Conservation (phyloP, 1,140 invertebrate genomes). For the Spodoptera frugiperda region DNA sequence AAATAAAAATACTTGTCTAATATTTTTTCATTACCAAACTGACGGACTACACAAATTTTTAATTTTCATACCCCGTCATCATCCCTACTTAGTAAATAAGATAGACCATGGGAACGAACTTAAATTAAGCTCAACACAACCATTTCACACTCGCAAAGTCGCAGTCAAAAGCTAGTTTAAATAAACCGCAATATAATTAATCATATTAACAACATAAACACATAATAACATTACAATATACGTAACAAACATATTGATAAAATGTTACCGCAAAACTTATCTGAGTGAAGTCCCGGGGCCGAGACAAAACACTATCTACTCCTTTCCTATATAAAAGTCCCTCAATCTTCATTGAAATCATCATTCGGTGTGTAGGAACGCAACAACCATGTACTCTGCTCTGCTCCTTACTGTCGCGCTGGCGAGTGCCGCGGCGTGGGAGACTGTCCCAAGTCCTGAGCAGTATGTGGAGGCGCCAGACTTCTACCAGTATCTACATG, state of each 20-base stretch:
- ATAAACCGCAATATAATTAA: too few species aligned
- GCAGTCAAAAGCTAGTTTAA: too few species aligned
- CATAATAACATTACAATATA: background rate
- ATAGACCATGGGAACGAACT: too few species aligned
- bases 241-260: slow-evolving; percentile 11
- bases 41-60: too few species aligned
- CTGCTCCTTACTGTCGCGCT: background rate
- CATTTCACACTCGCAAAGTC: too few species aligned
- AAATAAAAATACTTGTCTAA: too few species aligned
- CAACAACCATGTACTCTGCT: background rate
- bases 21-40: too few species aligned
- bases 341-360: background rate
- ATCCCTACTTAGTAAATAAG: too few species aligned
- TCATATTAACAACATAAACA: background rate
- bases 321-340: background rate
- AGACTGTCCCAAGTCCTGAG: background rate
- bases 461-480: background rate
- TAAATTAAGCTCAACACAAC: too few species aligned
- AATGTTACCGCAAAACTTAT: background rate
- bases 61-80: too few species aligned
- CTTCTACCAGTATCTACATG: background rate
- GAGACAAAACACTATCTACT: background rate
- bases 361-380: background rate
- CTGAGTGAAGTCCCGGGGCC: background rate
- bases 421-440: background rate